phyloP scores from a whole-genome alignment of 2,797 vertebrate species.

The Micropoecilia bifurca region DNA sequence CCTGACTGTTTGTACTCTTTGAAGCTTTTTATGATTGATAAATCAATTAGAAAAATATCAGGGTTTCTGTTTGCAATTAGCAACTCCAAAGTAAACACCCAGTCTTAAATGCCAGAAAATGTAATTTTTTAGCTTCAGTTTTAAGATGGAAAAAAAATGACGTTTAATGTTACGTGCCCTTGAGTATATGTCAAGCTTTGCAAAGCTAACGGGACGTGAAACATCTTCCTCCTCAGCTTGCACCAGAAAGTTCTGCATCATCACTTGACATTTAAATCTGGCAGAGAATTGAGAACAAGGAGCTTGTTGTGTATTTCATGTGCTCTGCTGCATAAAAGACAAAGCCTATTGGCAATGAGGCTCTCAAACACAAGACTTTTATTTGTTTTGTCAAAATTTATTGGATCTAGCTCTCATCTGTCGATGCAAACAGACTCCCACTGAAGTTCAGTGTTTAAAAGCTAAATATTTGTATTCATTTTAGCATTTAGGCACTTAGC shows the following conservation, averaged over 20 bases:
- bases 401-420: neutral
- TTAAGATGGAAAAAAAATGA: neutral
- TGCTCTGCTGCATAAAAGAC: neutral
- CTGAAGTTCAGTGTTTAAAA: neutral
- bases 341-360: neutral
- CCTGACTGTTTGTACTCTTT: neutral
- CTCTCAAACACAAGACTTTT: neutral
- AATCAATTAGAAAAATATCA: neutral
- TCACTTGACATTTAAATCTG: slow-evolving; percentile 7
- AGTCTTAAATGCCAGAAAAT: neutral
- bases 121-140: neutral
- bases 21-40: neutral
- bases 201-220: neutral
- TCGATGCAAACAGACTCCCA: neutral
- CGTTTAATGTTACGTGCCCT: neutral
- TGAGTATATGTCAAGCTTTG: neutral
- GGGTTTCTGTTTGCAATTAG: neutral
- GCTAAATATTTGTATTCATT: neutral
- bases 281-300: neutral
- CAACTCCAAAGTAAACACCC: neutral
- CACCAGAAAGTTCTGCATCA: neutral
- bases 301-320: slow-evolving; percentile 1
- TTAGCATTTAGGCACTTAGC: neutral
- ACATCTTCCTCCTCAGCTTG: neutral
- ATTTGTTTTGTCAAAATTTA: neutral